Evolutionary conservation across 2,888 invertebrate genomes (phyloP), one percentile per base, ranked within the genome.

Genomic region (Hydrotaea diabolus): DNA sequence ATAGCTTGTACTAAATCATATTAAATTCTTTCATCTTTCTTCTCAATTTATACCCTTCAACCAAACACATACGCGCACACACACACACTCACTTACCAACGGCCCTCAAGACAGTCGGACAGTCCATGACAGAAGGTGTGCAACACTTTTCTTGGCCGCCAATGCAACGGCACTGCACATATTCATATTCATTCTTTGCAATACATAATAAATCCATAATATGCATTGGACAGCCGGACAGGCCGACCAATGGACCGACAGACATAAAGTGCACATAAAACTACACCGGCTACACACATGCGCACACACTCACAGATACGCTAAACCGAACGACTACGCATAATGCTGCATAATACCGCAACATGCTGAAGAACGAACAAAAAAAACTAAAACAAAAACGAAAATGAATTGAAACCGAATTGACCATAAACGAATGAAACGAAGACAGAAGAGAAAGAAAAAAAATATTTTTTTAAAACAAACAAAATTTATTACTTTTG

Each of bases 401-500:
- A 9, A 69, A 46, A 46, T 43, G 46, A 69, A 64, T 64, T 64
- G 36, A 64, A 64, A 64, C 69, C 69, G 69, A 69, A 69, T 69
- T 69, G 69, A 69, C 69, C 69, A 69, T 69, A 69, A 69, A 43
- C 15, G 69, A 23, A 69, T 43, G 69, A 46, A 21, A 46, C 17
- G 46, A 43, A 69, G 74, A 72, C 74, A 55, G 57, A 74, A 77
- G 17, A n/a, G 26, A 64, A 72, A 55, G 17, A 53, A 57, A 69
- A 71, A 23, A 46, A 36, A 74, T 77, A 75, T 55, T 75, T 72
- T 78, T 72, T 74, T 74, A 64, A 72, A 75, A 72, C 19, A 80
- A 84, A 80, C 77, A 77, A 75, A 64, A 84, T 80, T 84, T 77
- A 80, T 80, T 80, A 72, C 80, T 75, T 80, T 80, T 80, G 83